These are phyloP conservation scores for Belonocnema kinseyi DNA, from an alignment of 1,140 invertebrate genomes.

Conservation along the genomic window DNA sequence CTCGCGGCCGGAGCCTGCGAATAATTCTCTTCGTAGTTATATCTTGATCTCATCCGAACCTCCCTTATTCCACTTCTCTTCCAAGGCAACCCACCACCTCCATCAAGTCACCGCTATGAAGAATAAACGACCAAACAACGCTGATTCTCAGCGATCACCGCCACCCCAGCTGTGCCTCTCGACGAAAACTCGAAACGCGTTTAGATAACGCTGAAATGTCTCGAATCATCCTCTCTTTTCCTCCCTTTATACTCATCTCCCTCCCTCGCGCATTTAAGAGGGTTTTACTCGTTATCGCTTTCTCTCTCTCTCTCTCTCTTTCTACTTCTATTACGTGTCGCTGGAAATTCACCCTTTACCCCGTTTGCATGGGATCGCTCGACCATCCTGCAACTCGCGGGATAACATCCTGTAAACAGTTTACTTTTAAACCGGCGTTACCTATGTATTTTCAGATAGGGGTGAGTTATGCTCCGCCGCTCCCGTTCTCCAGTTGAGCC, in stretches of 20 bases:
- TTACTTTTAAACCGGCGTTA: slow-evolving; percentile 71
- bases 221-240: slow-evolving; percentile 36
- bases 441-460: slow-evolving; percentile 73
- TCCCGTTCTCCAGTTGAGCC: slow-evolving; percentile 50
- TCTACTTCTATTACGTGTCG: slow-evolving; percentile 47
- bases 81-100: slow-evolving; percentile 29
- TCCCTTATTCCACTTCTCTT: slow-evolving; percentile 30
- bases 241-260: slow-evolving; percentile 36
- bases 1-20: slow-evolving; percentile 63
- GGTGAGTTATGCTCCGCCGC: slow-evolving; percentile 65
- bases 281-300: slow-evolving; percentile 41
- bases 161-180: slow-evolving; percentile 35
- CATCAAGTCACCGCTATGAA: slow-evolving; percentile 55
- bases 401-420: slow-evolving; percentile 67
- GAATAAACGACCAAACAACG: slow-evolving; percentile 61
- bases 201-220: slow-evolving; percentile 53
- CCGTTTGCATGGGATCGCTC: slow-evolving; percentile 28
- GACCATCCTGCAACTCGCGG: slow-evolving; percentile 36
- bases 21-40: slow-evolving; percentile 71
- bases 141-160: slow-evolving; percentile 35
- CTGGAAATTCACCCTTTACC: slow-evolving; percentile 57
- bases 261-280: slow-evolving; percentile 34
- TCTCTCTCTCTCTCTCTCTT: slow-evolving; percentile 32
- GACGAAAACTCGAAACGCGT: slow-evolving; percentile 49
- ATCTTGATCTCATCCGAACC: slow-evolving; percentile 66